Conservation (phyloP, 2,113 vertebrate species). For the Eubucco bourcierii region DNA sequence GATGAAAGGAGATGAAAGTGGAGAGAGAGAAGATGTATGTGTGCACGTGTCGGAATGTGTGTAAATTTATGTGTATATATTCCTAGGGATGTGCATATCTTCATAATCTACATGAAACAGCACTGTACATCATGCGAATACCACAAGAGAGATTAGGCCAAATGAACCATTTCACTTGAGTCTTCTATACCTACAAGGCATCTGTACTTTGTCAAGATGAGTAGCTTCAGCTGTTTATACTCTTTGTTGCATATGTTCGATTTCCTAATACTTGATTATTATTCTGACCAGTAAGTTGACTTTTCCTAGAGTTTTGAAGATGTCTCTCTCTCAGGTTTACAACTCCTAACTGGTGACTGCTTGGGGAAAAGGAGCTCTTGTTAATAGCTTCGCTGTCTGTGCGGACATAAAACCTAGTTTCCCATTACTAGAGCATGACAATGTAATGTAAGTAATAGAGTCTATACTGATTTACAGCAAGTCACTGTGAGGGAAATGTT, state of each 20-base stretch:
- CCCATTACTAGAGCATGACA: not conserved
- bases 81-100: not conserved
- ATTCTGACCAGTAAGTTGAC: not conserved
- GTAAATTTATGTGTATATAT: not conserved
- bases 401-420: not conserved
- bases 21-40: not conserved
- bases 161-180: not conserved
- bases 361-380: not conserved
- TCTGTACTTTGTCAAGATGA: not conserved
- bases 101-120: not conserved
- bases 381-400: not conserved
- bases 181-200: not conserved
- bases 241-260: not conserved
- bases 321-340: not conserved
- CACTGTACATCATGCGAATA: not conserved
- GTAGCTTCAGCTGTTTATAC: not conserved
- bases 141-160: not conserved
- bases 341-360: not conserved
- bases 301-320: not conserved
- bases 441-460: not conserved
- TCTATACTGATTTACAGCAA: not conserved
- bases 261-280: not conserved
- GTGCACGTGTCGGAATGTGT: not conserved
- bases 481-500: not conserved
- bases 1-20: slow-evolving; percentile 52